Evolutionary conservation across 64 coral and sea anemone species (phyloP), one percentile per base, ranked within the genome.

Genomic region (Actinia tenebrosa): DNA sequence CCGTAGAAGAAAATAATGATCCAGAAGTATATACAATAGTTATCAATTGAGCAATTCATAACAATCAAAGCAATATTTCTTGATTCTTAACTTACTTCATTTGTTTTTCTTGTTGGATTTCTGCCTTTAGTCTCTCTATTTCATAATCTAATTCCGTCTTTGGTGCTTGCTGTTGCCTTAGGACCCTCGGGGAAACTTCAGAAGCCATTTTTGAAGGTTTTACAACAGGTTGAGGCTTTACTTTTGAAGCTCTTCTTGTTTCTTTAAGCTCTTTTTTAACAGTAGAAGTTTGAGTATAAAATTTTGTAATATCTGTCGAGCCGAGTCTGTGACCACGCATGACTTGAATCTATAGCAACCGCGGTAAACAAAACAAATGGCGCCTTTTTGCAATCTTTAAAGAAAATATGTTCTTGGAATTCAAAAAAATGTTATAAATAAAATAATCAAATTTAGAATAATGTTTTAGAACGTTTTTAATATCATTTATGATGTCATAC

Each of bases 91-190:
- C 97, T 95, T 27, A 99, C 97, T 99, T 99, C 97, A 99, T 99
- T 71, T 99, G 97, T 64, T 46, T 92, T 87, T 99, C 97, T 87
- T 99, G 97, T 80, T 99, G 93, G 37, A 99, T 95, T 83, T 99
- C 97, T 8, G 91, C 93, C 23, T 92, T 95, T 60, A 99, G 85
- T n/a, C 93, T 89, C 72, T 92, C 93, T 64, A 99, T 99, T 64
- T 99, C 97, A 86, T 90, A 95, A 79, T 95, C 97, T n/a, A 99
- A 55, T 50, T 99, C 93, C 23, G 88, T 92, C 75, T 87, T 99
- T 47, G 90, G 93, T 15, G 52, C 89, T 88, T 94, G 62, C 54
- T 90, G 79, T 26, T 92, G 87, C 26, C 87, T 84, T n/a, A 86
- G 93, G 4, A 84, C 26, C 26, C 83, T 85, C 83, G 83, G 60